Percentiles rank a stretch among this genome's conserved stretches.
These are phyloP conservation scores for Vulpes lagopus DNA, from an alignment of 2,113 vertebrate species.

Conservation along the genomic window DNA sequence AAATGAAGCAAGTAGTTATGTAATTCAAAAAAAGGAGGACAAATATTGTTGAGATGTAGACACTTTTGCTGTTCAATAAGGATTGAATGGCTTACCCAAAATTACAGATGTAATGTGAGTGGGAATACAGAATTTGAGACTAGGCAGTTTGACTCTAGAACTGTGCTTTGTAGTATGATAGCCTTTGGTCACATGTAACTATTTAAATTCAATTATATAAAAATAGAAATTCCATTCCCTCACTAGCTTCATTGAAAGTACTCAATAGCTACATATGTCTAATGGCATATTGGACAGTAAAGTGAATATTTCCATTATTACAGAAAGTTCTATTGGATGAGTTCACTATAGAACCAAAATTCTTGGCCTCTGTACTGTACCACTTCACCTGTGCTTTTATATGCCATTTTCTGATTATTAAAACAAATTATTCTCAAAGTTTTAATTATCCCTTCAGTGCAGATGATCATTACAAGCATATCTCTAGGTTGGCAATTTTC, in stretches of 20 bases:
- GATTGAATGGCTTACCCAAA: background rate
- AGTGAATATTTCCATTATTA: background rate
- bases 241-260: background rate
- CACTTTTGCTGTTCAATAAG: background rate
- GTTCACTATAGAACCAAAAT: background rate
- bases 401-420: background rate
- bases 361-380: background rate
- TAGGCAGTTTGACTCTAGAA: background rate
- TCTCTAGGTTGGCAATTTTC: background rate
- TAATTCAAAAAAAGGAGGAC: background rate
- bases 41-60: background rate
- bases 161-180: background rate
- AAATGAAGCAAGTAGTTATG: slow-evolving; percentile 15
- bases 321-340: background rate
- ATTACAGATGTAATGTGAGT: background rate
- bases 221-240: background rate
- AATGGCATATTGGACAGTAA: background rate
- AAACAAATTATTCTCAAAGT: background rate
- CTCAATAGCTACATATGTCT: background rate
- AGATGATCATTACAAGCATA: background rate
- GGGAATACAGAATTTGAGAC: background rate
- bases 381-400: background rate
- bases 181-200: background rate
- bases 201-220: background rate
- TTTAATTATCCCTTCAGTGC: background rate